phyloP scores from a whole-genome alignment of 2,113 vertebrate species.

The Dicentrarchus labrax region DNA sequence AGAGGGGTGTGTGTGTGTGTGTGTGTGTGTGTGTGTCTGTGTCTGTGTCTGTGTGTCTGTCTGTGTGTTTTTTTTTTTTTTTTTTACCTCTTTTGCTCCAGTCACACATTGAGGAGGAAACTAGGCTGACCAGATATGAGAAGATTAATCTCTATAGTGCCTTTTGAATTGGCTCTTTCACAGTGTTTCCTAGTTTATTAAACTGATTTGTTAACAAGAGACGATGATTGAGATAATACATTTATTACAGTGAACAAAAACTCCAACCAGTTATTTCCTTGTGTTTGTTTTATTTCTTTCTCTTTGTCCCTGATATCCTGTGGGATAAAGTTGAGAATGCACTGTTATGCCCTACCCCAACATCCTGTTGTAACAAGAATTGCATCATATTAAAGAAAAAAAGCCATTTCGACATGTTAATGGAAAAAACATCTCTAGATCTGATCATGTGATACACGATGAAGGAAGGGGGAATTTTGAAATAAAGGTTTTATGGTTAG shows the following conservation, averaged over 20 bases:
- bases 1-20: too few relatives aligned
- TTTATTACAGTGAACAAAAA: not conserved
- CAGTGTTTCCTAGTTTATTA: not conserved
- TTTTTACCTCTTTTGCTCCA: not conserved
- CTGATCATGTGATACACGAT: not conserved
- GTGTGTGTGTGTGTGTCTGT: too few relatives aligned
- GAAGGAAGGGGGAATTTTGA: not conserved
- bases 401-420: not conserved
- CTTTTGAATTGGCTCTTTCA: not conserved
- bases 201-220: not conserved
- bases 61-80: not conserved
- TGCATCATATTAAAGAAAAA: not conserved
- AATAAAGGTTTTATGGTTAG: not conserved
- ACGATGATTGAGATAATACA: not conserved
- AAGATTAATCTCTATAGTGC: fast-evolving
- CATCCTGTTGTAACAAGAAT: not conserved
- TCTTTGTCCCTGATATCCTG: not conserved
- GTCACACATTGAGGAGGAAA: not conserved
- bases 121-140: not conserved
- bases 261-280: not conserved
- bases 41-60: too few relatives aligned
- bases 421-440: not conserved
- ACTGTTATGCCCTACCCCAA: not conserved
- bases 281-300: not conserved
- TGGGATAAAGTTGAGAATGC: not conserved